Percentiles rank a stretch among this genome's conserved stretches.
These are phyloP conservation scores for Bostrychus sinensis DNA, from an alignment of 2,113 vertebrate genomes.

Conservation along the genomic window DNA sequence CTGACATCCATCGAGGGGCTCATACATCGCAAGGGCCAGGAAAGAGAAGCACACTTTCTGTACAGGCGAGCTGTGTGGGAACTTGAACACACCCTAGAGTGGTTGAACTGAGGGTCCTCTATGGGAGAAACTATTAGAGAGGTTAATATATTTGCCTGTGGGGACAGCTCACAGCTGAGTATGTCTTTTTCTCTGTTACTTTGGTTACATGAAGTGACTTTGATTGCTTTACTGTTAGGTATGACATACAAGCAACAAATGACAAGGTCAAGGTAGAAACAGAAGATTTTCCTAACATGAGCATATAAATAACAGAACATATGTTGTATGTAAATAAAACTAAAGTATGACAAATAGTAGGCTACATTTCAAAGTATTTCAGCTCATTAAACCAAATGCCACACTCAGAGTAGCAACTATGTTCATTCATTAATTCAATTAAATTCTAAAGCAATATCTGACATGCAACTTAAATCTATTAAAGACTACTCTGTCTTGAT, in stretches of 20 bases:
- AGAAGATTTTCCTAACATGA: too few relatives aligned
- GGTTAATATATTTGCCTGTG: slow-evolving; percentile 11
- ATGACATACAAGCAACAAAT: background rate
- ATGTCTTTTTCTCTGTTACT: slow-evolving; percentile 6
- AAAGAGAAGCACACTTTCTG: slow-evolving; percentile 16
- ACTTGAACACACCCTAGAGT: background rate
- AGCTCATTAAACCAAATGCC: too few relatives aligned
- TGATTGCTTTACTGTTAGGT: slow-evolving; percentile 1
- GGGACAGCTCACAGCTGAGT: background rate
- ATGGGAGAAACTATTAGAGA: background rate
- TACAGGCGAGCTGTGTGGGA: slow-evolving; percentile 4
- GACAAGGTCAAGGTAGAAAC: too few relatives aligned
- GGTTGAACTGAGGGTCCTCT: background rate
- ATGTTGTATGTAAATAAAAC: too few relatives aligned
- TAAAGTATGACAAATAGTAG: too few relatives aligned
- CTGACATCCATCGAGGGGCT: slow-evolving; percentile 22
- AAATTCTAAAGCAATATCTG: too few relatives aligned
- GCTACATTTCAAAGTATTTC: too few relatives aligned
- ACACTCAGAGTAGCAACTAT: too few relatives aligned
- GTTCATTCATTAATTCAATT: too few relatives aligned
- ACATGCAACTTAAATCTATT: too few relatives aligned
- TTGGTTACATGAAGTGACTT: slow-evolving; percentile 5
- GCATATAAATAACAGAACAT: too few relatives aligned
- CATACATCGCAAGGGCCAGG: slow-evolving; percentile 18
- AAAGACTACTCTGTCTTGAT: too few relatives aligned